phyloP scores from a whole-genome alignment of 2,888 invertebrate species.

The Melikaiella ostensackeni region DNA sequence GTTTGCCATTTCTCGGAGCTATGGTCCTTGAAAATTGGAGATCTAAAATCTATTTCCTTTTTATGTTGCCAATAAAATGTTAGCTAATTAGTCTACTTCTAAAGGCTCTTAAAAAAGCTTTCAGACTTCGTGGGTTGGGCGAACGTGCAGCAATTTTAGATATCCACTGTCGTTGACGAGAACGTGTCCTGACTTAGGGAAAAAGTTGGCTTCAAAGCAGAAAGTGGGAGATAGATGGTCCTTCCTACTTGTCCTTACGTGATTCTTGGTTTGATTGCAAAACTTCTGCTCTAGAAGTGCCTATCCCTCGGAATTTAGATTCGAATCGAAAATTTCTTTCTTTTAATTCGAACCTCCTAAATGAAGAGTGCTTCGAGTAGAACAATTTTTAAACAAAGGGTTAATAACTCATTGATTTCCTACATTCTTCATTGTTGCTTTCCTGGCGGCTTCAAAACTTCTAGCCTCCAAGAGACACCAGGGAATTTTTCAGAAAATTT shows the following conservation, averaged over 20 bases:
- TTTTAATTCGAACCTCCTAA: neutral
- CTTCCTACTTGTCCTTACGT: conserved; percentile 23
- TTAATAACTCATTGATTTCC: too few relatives aligned
- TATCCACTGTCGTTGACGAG: conserved; percentile 30
- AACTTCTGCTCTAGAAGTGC: conserved; percentile 14
- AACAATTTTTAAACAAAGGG: too few relatives aligned
- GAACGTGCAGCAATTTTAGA: conserved; percentile 34
- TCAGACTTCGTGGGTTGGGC: conserved; percentile 14
- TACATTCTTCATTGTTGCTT: too few relatives aligned
- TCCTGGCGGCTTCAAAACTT: too few relatives aligned
- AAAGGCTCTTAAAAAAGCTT: conserved; percentile 28
- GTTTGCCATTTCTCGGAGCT: neutral
- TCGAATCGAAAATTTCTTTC: neutral
- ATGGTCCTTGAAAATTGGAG: neutral
- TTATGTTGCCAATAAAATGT: conserved; percentile 8
- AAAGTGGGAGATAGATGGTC: conserved; percentile 15
- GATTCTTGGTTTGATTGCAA: conserved; percentile 29
- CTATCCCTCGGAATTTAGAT: neutral
- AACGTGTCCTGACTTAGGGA: conserved; percentile 20
- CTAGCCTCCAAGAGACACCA: too few relatives aligned
- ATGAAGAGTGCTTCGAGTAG: neutral
- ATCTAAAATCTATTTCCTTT: neutral
- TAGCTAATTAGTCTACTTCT: conserved; percentile 19
- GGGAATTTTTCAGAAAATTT: too few relatives aligned
- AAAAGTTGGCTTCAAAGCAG: conserved; percentile 27